Base-by-base conservation (phyloP, 2,797 vertebrate species). In the Iguana delicatissima region DNA sequence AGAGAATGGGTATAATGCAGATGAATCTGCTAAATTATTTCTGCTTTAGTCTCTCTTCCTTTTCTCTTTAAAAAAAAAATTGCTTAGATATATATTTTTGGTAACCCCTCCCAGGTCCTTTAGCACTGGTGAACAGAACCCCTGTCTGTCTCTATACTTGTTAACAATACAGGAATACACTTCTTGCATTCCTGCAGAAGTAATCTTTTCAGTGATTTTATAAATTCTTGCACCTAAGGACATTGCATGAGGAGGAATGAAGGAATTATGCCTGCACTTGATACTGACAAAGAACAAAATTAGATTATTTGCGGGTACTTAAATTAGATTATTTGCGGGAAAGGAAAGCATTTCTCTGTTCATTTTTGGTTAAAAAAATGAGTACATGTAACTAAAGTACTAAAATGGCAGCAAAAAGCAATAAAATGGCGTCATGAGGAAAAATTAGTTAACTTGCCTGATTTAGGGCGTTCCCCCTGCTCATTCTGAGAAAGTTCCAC, bases 401-500 rank as follows among this genome's bases (percentile, higher is more conserved):
- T 97, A 96, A 97, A 96, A 97, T 97, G 97, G 97, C 97, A 97
- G 97, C 67, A 4, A 82, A 96, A 91, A 91, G 89, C 89, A 87
- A 96, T 93, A 96, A 97, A 96, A 97, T 97, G 97, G 97, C 95
- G 96, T 96, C 90, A 91, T 1, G 62, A 79, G 18, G 92, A 87
- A 94, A 88, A 94, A 89, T 93, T 64, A 91, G 85, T 90, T 90
- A 0, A 1, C 87, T 95, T 62, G 22, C 92, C 89, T 7, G 52
- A 18, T 94, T 89, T 35, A 90, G 92, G 88, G 77, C 42, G 0
- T 0, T 88, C 84, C 88, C 89, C 89, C 46, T 89, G 93, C 80
- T 77, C 89, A 50, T 57, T 85, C 83, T 0, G 0, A 76, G 29
- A 59, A 52, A 67, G 62, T 84, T 32, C 35, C 46, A 22, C 72